A percentile compares a stretch with the other conserved stretches of the same genome.
These are phyloP conservation scores for Aleiodes sp. DNA, from an alignment of 1,140 invertebrate species.

Conservation along the genomic window DNA sequence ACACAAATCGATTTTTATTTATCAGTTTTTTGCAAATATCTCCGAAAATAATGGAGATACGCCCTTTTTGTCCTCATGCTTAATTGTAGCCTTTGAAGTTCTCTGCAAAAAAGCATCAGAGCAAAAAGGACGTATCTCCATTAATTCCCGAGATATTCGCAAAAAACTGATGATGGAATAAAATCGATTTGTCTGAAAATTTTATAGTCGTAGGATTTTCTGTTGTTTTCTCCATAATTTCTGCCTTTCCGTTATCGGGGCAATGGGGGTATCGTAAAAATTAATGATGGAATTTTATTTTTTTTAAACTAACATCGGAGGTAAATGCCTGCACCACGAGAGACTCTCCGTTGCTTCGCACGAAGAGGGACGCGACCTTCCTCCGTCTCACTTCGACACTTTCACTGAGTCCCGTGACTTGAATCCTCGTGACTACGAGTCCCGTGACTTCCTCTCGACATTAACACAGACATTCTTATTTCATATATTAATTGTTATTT, in stretches of 20 bases:
- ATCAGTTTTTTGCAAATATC: too few species aligned
- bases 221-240: neutral
- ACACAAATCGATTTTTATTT: too few species aligned
- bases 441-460: slow-evolving; percentile 29
- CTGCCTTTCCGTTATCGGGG: too few species aligned
- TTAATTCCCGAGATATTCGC: too few species aligned
- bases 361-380: slow-evolving; percentile 38
- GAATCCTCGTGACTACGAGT: slow-evolving; percentile 40
- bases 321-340: neutral
- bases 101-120: too few species aligned
- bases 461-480: slow-evolving; percentile 32
- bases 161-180: too few species aligned
- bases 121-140: too few species aligned
- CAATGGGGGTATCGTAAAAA: slow-evolving; percentile 3
- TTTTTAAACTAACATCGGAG: neutral
- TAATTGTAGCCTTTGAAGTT: too few species aligned
- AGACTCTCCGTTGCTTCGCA: slow-evolving; percentile 22
- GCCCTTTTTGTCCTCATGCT: too few species aligned
- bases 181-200: too few species aligned
- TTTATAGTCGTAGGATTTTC: neutral
- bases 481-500: neutral
- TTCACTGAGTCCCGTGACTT: slow-evolving; percentile 54
- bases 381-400: slow-evolving; percentile 48
- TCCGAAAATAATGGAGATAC: too few species aligned
- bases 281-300: too few species aligned